Conservation (phyloP, 2,888 invertebrate species). For the Tethea ocularis region DNA sequence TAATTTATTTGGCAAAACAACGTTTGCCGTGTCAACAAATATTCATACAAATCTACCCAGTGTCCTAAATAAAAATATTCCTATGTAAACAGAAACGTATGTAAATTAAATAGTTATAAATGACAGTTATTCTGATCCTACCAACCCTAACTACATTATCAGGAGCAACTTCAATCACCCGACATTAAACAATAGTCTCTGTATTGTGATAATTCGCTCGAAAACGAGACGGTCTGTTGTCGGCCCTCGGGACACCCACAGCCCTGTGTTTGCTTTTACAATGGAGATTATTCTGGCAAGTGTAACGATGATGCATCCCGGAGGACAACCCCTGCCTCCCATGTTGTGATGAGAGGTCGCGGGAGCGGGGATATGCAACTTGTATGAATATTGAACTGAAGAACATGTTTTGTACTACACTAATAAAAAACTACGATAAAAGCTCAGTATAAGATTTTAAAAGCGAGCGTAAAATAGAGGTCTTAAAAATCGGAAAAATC, state of each 20-base stretch:
- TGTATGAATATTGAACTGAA: too few relatives aligned
- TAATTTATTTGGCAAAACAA: too few relatives aligned
- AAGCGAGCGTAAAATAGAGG: too few relatives aligned
- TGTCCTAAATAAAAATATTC: background rate
- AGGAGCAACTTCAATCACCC: background rate
- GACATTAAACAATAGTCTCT: background rate
- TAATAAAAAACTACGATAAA: too few relatives aligned
- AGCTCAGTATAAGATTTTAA: too few relatives aligned
- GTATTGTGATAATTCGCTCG: background rate
- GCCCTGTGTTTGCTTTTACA: conserved; percentile 40
- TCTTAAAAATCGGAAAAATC: too few relatives aligned
- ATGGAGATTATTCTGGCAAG: conserved; percentile 55
- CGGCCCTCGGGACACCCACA: conserved; percentile 15
- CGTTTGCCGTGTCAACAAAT: too few relatives aligned
- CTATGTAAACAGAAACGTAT: background rate
- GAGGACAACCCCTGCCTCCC: conserved; percentile 25
- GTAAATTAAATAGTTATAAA: background rate
- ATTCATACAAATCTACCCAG: too few relatives aligned
- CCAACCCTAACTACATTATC: background rate
- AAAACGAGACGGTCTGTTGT: conserved; percentile 16
- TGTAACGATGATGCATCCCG: conserved; percentile 52
- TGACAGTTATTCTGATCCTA: background rate
- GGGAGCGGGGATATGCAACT: background rate
- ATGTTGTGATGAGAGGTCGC: background rate
- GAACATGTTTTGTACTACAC: too few relatives aligned